phyloP scores from a whole-genome alignment of 2,113 vertebrate genomes.

The Thunnus thynnus region DNA sequence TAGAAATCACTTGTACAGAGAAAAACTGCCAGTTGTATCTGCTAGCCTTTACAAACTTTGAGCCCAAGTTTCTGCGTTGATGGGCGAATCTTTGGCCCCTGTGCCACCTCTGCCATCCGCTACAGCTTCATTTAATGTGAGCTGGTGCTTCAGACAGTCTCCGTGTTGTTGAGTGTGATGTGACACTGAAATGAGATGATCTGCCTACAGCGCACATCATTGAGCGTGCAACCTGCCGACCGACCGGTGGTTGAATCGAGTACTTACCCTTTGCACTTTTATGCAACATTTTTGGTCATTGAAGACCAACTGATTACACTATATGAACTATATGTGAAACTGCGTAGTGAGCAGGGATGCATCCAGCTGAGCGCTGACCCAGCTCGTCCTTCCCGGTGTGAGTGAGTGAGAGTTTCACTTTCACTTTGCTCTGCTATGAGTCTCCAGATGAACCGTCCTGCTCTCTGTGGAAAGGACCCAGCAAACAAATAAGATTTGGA shows the following conservation, averaged over 20 bases:
- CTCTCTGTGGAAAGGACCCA: slow-evolving; percentile 40
- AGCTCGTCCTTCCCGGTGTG: slow-evolving; percentile 11
- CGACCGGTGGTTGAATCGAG: neutral
- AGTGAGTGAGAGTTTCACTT: slow-evolving; percentile 18
- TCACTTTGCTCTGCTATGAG: slow-evolving; percentile 20
- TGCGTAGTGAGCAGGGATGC: neutral
- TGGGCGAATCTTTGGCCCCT: slow-evolving; percentile 21
- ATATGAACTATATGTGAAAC: slow-evolving; percentile 14
- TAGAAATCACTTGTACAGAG: neutral
- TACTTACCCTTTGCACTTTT: neutral
- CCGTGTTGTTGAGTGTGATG: slow-evolving; percentile 3
- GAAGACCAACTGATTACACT: neutral
- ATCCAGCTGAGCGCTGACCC: slow-evolving; percentile 16
- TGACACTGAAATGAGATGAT: slow-evolving; percentile 30
- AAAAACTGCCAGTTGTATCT: slow-evolving; percentile 9
- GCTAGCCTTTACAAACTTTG: neutral
- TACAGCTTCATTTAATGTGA: slow-evolving; percentile 9
- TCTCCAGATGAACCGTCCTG: slow-evolving; percentile 41
- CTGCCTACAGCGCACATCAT: slow-evolving; percentile 5
- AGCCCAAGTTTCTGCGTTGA: neutral
- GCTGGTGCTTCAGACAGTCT: neutral
- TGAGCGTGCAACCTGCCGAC: slow-evolving; percentile 8
- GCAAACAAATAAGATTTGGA: slow-evolving; percentile 67
- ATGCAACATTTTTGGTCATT: slow-evolving; percentile 2
- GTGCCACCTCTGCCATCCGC: neutral